Evolutionary conservation across 2,113 vertebrate genomes (phyloP).

Genomic region (Glaucomys volans): DNA sequence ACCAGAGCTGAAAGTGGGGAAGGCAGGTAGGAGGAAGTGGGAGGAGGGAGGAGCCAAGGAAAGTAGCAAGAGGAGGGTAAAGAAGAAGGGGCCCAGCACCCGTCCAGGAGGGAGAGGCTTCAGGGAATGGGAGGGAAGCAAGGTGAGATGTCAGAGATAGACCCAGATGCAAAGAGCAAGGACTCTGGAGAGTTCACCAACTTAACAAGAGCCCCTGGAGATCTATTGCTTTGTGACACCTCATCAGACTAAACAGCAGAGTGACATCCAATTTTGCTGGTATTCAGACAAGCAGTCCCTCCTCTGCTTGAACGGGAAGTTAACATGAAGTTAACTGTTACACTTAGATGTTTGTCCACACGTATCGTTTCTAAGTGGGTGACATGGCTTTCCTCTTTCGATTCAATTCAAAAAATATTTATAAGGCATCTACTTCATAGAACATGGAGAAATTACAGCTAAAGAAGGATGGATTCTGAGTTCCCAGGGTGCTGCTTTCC

Average conservation of each 20-base stretch:
- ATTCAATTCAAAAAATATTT: neutral
- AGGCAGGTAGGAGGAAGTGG: rapidly evolving
- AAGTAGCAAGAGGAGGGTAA: rapidly evolving
- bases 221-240: neutral
- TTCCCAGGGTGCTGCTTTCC: neutral
- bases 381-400: neutral
- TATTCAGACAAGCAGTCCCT: neutral
- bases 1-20: neutral
- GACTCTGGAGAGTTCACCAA: neutral
- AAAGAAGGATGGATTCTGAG: neutral
- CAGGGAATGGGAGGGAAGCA: neutral
- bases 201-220: neutral
- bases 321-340: neutral
- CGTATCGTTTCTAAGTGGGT: neutral
- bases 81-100: neutral
- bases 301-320: neutral
- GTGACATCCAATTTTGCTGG: neutral
- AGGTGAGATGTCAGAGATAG: neutral
- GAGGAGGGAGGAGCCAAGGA: neutral
- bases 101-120: neutral
- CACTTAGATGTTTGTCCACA: neutral
- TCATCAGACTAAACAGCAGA: neutral
- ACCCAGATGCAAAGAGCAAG: neutral
- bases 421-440: neutral
- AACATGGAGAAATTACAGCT: neutral